A percentile compares a stretch with the other conserved stretches of the same genome.
Evolutionary conservation across 2,888 invertebrate genomes (phyloP).

Genomic region (Rhogogaster chlorosoma): DNA sequence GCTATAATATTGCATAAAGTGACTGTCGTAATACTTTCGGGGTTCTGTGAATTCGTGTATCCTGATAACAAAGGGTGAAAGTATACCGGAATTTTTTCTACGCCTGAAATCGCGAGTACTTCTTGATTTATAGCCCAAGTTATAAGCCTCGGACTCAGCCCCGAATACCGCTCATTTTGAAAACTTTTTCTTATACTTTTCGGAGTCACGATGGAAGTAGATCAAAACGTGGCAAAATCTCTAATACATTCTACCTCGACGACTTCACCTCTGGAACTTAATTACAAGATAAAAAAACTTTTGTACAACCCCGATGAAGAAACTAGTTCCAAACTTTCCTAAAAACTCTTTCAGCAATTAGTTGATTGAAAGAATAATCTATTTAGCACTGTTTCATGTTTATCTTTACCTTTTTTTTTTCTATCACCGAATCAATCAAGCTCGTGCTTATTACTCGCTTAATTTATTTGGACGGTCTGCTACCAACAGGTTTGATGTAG

Average conservation of each 20-base stretch:
- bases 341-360: constrained; percentile 13
- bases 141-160: constrained; percentile 34
- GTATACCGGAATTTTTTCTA: background rate
- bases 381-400: background rate
- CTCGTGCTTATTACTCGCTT: background rate
- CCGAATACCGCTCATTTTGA: background rate
- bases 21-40: background rate
- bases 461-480: background rate
- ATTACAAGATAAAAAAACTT: constrained; percentile 24
- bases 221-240: constrained; percentile 32
- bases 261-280: background rate
- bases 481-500: background rate
- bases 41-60: background rate
- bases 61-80: background rate
- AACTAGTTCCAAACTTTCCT: background rate
- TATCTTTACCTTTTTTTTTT: background rate
- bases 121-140: constrained; percentile 31
- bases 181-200: constrained; percentile 9
- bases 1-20: background rate
- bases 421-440: too few relatives aligned
- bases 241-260: constrained; percentile 5
- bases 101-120: background rate
- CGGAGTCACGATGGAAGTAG: constrained; percentile 20
- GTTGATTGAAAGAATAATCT: background rate
- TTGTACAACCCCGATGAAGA: background rate